A percentile compares a stretch with the other conserved stretches of the same genome.
Conservation (phyloP, 53 echinoderm and acorn worm species). For the Holothuria scabra region DNA sequence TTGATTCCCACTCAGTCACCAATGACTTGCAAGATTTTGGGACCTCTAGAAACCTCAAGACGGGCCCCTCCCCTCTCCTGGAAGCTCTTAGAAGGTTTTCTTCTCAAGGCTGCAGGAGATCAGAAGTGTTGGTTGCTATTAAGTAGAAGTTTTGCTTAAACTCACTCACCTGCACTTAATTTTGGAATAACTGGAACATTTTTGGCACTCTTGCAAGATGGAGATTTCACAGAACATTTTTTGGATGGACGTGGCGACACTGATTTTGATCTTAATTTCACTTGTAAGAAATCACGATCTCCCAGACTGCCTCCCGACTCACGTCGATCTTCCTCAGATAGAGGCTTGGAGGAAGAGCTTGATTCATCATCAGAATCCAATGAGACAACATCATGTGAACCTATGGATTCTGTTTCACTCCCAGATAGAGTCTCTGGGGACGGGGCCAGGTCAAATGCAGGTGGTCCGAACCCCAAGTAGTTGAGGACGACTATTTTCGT, state of each 20-base stretch:
- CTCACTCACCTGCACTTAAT: conserved; percentile 5
- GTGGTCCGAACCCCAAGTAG: conserved; percentile 78
- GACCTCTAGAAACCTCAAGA: no score
- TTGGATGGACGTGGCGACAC: conserved; percentile 12
- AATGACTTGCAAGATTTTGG: no score
- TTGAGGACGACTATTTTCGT: conserved; percentile 93
- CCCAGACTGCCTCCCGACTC: not conserved
- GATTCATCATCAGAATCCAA: conserved; percentile 18
- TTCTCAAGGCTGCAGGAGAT: no score
- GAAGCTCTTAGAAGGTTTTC: no score
- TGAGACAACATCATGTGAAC: not conserved
- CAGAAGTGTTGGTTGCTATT: no score
- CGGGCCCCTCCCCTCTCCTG: no score
- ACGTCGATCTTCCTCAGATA: not conserved
- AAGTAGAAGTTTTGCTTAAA: no score
- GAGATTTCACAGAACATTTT: not conserved
- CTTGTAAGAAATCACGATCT: not conserved
- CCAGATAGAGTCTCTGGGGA: conserved; percentile 36
- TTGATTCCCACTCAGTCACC: no score
- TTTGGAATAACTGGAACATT: conserved; percentile 3
- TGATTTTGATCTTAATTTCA: conserved; percentile 28
- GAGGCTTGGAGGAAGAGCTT: no score
- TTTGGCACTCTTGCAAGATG: conserved; percentile 24
- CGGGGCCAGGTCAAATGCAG: conserved; percentile 58
- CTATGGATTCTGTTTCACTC: conserved; percentile 21